These are phyloP conservation scores for Myotis pilosus DNA, from an alignment of 2,797 vertebrate genomes.

Conservation along the genomic window DNA sequence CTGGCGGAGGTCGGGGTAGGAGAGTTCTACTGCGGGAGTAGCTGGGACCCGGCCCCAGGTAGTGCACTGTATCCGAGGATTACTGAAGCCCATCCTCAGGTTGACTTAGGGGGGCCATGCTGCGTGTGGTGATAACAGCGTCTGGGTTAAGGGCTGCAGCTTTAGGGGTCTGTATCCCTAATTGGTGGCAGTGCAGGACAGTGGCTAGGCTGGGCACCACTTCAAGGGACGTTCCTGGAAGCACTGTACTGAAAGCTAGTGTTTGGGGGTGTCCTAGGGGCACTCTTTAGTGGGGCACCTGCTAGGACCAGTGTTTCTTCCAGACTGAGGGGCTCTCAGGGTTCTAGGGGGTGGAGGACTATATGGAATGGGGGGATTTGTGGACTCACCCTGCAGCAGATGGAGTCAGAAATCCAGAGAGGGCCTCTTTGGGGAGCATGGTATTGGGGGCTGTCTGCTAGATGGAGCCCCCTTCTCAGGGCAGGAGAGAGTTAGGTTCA, in stretches of 20 bases:
- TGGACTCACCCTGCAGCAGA: neutral
- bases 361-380: neutral
- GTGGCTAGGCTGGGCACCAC: neutral
- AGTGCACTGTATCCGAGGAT: neutral
- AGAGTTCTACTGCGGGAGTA: neutral
- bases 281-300: neutral
- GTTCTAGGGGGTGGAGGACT: neutral
- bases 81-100: neutral
- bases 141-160: neutral
- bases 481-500: neutral
- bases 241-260: neutral
- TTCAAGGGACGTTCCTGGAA: neutral
- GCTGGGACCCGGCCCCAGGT: neutral
- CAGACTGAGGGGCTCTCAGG: neutral
- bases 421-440: neutral
- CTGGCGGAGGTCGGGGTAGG: neutral
- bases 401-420: neutral
- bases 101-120: neutral
- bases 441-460: neutral
- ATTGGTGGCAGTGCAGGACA: neutral
- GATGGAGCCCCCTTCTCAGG: neutral
- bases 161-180: neutral
- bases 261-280: neutral
- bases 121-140: neutral
- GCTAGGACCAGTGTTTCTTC: neutral